phyloP scores from a whole-genome alignment of 2,888 invertebrate genomes.

The Crossocerus cetratus region DNA sequence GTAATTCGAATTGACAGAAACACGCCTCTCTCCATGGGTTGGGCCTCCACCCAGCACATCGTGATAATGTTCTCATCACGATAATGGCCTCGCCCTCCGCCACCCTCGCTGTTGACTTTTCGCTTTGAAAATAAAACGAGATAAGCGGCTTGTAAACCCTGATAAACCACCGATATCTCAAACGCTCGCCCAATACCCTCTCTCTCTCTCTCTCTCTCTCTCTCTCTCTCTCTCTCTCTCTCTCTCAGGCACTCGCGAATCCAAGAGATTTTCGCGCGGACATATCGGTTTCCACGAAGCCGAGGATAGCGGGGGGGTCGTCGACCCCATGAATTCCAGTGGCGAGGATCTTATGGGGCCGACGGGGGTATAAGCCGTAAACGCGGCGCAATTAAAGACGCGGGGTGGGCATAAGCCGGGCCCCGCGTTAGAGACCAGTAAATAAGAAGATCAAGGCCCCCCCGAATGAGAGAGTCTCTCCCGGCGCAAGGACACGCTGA shows the following conservation, averaged over 20 bases:
- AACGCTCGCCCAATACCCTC: no score
- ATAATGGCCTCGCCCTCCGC: slow-evolving; percentile 14
- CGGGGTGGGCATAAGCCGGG: not conserved
- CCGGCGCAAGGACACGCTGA: slow-evolving; percentile 44
- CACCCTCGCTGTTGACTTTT: slow-evolving; percentile 5
- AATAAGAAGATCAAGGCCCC: slow-evolving; percentile 44
- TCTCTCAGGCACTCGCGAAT: no score
- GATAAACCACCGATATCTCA: not conserved
- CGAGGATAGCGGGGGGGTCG: no score
- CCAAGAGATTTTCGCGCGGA: no score
- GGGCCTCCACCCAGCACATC: slow-evolving; percentile 11
- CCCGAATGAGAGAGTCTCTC: slow-evolving; percentile 14
- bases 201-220: no score
- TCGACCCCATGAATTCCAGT: no score
- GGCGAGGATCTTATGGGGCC: not conserved
- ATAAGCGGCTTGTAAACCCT: not conserved
- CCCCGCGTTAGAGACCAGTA: slow-evolving; percentile 18
- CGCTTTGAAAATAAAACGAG: not conserved
- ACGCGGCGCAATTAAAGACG: not conserved
- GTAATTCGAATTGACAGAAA: slow-evolving; percentile 19
- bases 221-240: no score
- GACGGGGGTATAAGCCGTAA: not conserved
- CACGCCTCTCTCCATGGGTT: slow-evolving; percentile 17
- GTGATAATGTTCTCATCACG: slow-evolving; percentile 32
- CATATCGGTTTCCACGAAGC: no score